Percentiles rank a stretch among this genome's conserved stretches.
Conservation (phyloP, 2,113 vertebrate genomes). For the Columbina picui region DNA sequence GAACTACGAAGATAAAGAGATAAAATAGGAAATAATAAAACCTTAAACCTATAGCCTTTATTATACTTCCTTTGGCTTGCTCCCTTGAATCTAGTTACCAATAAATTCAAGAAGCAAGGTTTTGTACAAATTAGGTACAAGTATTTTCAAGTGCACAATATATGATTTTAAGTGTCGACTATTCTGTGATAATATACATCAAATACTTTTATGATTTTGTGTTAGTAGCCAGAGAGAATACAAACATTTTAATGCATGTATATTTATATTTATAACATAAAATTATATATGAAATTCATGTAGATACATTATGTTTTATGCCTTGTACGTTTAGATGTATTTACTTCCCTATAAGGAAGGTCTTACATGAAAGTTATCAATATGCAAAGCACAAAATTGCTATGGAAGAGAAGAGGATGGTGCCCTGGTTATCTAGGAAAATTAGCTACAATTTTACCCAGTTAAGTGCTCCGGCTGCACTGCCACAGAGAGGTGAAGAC, state of each 20-base stretch:
- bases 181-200: not conserved
- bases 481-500: not conserved
- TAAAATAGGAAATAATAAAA: not conserved
- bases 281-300: not conserved
- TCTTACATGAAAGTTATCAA: not conserved
- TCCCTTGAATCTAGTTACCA: not conserved
- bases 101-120: not conserved
- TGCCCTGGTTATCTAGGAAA: not conserved
- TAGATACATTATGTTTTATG: not conserved
- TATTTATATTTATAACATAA: not conserved
- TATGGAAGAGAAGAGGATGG: not conserved
- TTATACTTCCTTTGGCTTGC: not conserved
- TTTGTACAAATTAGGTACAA: not conserved
- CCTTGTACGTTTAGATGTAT: not conserved
- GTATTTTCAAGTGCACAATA: not conserved
- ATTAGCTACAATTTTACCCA: not conserved
- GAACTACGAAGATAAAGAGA: not conserved
- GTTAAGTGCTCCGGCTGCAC: not conserved
- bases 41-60: not conserved
- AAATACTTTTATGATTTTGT: not conserved
- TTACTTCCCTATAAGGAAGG: not conserved
- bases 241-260: not conserved
- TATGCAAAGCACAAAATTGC: not conserved
- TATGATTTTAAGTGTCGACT: not conserved
- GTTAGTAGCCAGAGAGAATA: not conserved